Base-by-base conservation (phyloP, 2,888 invertebrate species). In the Leucoma salicis region DNA sequence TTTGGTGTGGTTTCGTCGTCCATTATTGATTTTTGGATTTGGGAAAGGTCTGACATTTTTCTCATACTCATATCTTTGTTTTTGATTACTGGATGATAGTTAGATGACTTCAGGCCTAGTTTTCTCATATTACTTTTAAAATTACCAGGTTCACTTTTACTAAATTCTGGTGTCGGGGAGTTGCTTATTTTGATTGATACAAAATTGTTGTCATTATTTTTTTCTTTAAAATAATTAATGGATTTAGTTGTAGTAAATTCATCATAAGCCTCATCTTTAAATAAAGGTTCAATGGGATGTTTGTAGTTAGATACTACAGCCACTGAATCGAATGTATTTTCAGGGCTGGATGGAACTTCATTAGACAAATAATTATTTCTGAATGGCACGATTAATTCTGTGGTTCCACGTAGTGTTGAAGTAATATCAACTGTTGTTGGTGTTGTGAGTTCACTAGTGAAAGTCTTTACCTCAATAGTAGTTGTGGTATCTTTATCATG, bases 241-340 rank as follows among this genome's bases (percentile, higher is more conserved):
- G 11, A 7, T 33, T 25, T 46, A 12, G 25, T 12, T 28, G 54
- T 59, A 6, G 42, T 44, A 7, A 34, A 5, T 15, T 31, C 31
- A 15, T 66, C 59, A 16, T 64, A 58, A 3, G 59, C 57, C 7
- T 60, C 43, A 13, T 55, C 55, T 29, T 31, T 55, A 7, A 42
- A 42, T n/a, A 52, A 32, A 11, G 60, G 54, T 15, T 36, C 4
- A 1, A 31, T 37, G 13, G 32, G 2, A 28, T 34, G 48, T 8
- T 34, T 13, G 7, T 28, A 14, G 13, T 35, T 10, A 3, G 50
- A 31, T 0, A 36, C 21, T 7, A 35, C 5, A 10, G 46, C 28
- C 1, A 41, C 31, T 1, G 44, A 24, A 5, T 48, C 47, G 4
- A 40, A 35, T 7, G 28, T 27, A 21, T 34, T 42, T 8, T 59